A percentile compares a stretch with the other conserved stretches of the same genome.
phyloP scores from a whole-genome alignment of 2,113 vertebrate species.

The Seriola quinqueradiata region DNA sequence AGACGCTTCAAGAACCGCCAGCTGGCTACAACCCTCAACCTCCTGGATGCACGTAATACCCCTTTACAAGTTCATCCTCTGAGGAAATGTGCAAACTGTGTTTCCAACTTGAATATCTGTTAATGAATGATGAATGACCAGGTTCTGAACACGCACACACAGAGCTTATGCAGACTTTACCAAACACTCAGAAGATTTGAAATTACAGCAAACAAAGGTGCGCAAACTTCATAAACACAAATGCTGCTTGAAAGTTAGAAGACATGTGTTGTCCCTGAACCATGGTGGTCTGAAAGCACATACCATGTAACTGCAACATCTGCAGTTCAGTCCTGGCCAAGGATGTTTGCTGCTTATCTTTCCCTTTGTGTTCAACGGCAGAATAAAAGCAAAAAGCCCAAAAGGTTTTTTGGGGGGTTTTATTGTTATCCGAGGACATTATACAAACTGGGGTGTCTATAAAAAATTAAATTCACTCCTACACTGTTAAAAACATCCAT shows the following conservation, averaged over 20 bases:
- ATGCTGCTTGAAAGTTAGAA: background rate
- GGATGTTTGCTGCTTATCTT: too few species aligned
- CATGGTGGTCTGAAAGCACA: too few species aligned
- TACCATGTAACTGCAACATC: too few species aligned
- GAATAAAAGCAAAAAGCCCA: too few species aligned
- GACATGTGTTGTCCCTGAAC: background rate
- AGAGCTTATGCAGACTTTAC: slow-evolving; percentile 12
- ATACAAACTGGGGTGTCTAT: too few species aligned
- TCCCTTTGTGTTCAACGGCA: too few species aligned
- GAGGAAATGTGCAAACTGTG: slow-evolving; percentile 51
- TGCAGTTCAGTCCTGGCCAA: too few species aligned
- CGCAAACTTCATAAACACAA: background rate
- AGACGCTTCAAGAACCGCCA: slow-evolving; percentile 28
- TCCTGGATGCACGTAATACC: background rate
- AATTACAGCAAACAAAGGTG: background rate
- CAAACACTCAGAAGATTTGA: background rate
- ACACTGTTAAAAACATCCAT: background rate
- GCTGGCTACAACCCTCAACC: background rate
- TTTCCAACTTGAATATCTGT: slow-evolving; percentile 35
- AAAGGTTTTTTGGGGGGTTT: too few species aligned
- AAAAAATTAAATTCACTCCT: too few species aligned
- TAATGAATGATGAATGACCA: slow-evolving; percentile 54
- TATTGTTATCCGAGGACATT: too few species aligned
- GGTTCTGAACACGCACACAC: slow-evolving; percentile 1
- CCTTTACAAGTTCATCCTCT: background rate